Base-by-base conservation (phyloP, 2,797 vertebrate genomes). In the Alca torda region DNA sequence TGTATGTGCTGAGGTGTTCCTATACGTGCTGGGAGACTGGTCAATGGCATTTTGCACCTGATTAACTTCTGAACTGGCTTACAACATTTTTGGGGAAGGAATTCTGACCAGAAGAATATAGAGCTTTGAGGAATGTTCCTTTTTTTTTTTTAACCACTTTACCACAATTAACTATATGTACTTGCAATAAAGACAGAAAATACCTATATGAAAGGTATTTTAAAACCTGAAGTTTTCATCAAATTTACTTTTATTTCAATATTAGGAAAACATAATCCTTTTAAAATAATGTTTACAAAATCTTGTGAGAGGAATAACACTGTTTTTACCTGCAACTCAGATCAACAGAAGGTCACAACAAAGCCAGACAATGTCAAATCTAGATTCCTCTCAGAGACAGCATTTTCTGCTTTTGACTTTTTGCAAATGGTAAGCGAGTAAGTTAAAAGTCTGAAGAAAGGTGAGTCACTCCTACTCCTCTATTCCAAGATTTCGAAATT, bases 71-170 rank as follows among this genome's bases (percentile, higher is more conserved):
- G 70, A 89, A 88, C 45, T 68, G 61, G 63, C 31, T 50, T 84
- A 86, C 89, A 67, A 64, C 5, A 23, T 93, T 95, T 96, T 87
- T 75, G 84, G 39, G n/a, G 70, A 56, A 82, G 45, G 76, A 96
- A 43, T 28, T 65, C 86, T 91, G 84, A 96, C 77, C 69, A 91
- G 65, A 96, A 96, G 50, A 94, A 48, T 37, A 85, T 53, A 92
- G 96, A 93, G 65, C 56, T 95, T 43, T 1, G 1, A 95, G 46
- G 43, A 94, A 80, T 68, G 45, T 80, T 37, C 26, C 33, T 24
- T 20, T 79, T 31, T 33, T 70, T 69, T 70, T 67, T 11, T 3
- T 12, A 92, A 90, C 48, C 46, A 73, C 51, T 81, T 94, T 51
- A 56, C 76, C 69, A 91, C 45, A 89, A 89, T 74, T 64, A 75